Percentiles rank a stretch among this genome's conserved stretches.
These are phyloP conservation scores for Drosophila nikananu DNA, from an alignment of 1,140 invertebrate species.

Conservation along the genomic window DNA sequence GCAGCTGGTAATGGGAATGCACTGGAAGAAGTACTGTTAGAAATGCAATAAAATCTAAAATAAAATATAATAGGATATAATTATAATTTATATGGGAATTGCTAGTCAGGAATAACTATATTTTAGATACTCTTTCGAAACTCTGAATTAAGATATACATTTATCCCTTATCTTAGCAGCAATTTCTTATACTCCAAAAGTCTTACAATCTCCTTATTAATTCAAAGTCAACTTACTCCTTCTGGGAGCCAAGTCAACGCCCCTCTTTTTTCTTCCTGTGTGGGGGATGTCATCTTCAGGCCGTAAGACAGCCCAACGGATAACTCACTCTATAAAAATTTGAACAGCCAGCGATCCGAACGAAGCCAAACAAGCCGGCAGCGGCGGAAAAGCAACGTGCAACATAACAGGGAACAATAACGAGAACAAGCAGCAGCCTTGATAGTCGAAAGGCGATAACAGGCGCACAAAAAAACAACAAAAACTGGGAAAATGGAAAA, in stretches of 20 bases:
- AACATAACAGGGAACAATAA: slow-evolving; percentile 82
- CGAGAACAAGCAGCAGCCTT: slow-evolving; percentile 78
- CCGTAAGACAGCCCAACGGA: slow-evolving; percentile 68
- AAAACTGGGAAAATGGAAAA: slow-evolving; percentile 45
- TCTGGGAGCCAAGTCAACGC: too few species aligned
- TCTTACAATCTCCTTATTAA: too few species aligned
- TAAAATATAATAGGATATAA: too few species aligned
- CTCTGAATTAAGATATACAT: neutral
- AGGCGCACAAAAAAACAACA: slow-evolving; percentile 45
- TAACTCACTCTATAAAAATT: slow-evolving; percentile 79
- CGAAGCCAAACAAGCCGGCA: slow-evolving; percentile 42
- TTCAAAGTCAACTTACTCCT: too few species aligned
- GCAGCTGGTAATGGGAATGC: slow-evolving; percentile 44
- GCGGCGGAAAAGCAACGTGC: slow-evolving; percentile 46
- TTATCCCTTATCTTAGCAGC: too few species aligned
- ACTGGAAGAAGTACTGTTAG: neutral
- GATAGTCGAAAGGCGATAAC: slow-evolving; percentile 74
- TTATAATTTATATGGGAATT: too few species aligned
- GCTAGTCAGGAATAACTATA: neutral
- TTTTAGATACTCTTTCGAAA: neutral
- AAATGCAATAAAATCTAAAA: neutral
- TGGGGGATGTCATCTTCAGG: slow-evolving; percentile 37
- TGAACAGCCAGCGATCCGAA: slow-evolving; percentile 48
- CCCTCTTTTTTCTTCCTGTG: slow-evolving; percentile 1
- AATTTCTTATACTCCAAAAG: too few species aligned